Evolutionary conservation across 2,888 invertebrate genomes (phyloP).

Genomic region (Trachelus troglodyta): DNA sequence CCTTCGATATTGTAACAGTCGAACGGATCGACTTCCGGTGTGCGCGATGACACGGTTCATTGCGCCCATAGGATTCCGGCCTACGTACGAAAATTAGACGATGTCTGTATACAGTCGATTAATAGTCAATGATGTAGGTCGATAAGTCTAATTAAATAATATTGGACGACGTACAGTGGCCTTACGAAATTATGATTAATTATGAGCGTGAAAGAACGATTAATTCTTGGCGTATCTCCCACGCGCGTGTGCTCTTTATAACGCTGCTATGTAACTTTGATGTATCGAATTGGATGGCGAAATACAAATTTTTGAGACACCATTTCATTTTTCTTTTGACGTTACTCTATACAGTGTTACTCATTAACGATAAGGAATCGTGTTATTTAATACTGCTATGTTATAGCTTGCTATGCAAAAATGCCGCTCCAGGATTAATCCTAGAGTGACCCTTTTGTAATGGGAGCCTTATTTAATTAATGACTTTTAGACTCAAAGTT

Average conservation of each 20-base stretch:
- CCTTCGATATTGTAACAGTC: neutral
- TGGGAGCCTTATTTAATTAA: too few relatives aligned
- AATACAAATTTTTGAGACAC: neutral
- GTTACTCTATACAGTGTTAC: neutral
- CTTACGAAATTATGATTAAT: slow-evolving; percentile 3
- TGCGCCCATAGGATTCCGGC: neutral
- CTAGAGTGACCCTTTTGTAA: too few relatives aligned
- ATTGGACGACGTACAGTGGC: neutral
- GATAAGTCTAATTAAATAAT: slow-evolving; percentile 1
- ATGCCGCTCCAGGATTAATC: too few relatives aligned
- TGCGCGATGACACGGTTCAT: neutral
- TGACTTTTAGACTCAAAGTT: too few relatives aligned
- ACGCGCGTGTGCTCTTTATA: neutral
- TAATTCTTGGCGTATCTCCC: slow-evolving; percentile 10
- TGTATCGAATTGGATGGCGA: neutral
- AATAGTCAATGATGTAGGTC: neutral
- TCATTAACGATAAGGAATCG: neutral
- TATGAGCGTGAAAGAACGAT: neutral
- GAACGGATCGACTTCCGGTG: neutral
- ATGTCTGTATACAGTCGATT: neutral
- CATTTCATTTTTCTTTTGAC: neutral
- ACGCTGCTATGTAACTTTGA: neutral
- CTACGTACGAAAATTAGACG: neutral
- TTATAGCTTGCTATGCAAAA: neutral
- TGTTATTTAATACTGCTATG: neutral